phyloP scores from a whole-genome alignment of 1,140 invertebrate species.

The Ganaspis sp. region DNA sequence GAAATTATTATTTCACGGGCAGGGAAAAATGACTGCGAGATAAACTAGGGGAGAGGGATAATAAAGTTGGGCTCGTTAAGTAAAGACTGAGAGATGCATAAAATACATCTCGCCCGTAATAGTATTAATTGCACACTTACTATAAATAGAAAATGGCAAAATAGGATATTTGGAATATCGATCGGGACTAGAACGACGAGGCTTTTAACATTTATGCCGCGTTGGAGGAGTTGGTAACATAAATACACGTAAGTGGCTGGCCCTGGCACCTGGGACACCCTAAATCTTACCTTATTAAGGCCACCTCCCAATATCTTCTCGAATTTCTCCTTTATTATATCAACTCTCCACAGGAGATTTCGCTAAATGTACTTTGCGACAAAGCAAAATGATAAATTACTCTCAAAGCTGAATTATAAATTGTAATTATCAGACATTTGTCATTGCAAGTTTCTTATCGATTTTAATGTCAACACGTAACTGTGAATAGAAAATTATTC shows the following conservation, averaged over 20 bases:
- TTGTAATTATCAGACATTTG: slow-evolving; percentile 2
- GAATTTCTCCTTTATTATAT: slow-evolving; percentile 9
- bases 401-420: background rate
- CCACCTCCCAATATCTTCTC: slow-evolving; percentile 36
- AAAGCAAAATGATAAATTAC: background rate
- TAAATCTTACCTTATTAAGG: slow-evolving; percentile 62
- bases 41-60: background rate
- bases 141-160: slow-evolving; percentile 10
- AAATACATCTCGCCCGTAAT: slow-evolving; percentile 10
- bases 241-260: slow-evolving; percentile 49
- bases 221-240: slow-evolving; percentile 54
- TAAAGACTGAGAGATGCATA: background rate
- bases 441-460: background rate
- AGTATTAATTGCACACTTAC: slow-evolving; percentile 18
- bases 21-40: background rate
- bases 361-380: background rate
- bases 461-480: background rate
- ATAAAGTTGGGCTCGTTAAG: slow-evolving; percentile 15
- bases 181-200: slow-evolving; percentile 45
- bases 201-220: slow-evolving; percentile 60
- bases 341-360: background rate
- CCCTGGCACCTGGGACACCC: slow-evolving; percentile 55
- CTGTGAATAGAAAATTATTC: too few relatives aligned
- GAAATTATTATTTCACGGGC: too few relatives aligned
- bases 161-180: slow-evolving; percentile 21